These are phyloP conservation scores for Acanthacorydalis orientalis DNA, from an alignment of 2,888 invertebrate genomes.

Conservation along the genomic window DNA sequence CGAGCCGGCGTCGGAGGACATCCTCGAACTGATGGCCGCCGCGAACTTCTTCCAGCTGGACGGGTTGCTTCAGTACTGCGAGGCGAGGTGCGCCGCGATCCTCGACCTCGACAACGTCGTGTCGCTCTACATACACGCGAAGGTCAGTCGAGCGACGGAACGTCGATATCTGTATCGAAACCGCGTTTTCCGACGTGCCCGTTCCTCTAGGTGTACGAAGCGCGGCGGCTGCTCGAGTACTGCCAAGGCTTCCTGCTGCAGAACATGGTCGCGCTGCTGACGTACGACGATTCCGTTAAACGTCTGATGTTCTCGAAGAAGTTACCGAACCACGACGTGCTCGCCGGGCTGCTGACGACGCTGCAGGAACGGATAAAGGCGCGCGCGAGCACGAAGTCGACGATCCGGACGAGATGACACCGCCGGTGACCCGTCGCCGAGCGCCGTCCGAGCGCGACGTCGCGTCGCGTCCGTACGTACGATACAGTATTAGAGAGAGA, in stretches of 20 bases:
- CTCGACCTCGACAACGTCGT: conserved; percentile 79
- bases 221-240: conserved; percentile 69
- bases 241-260: conserved; percentile 81
- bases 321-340: conserved; percentile 75
- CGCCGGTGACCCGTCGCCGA: no score
- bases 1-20: conserved; percentile 62
- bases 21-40: conserved; percentile 77
- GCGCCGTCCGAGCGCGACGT: no score
- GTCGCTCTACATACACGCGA: conserved; percentile 84
- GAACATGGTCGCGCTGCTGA: conserved; percentile 86
- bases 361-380: conserved; percentile 67
- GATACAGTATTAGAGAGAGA: no score
- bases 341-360: conserved; percentile 63
- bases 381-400: conserved; percentile 21
- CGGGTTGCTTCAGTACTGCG: conserved; percentile 69
- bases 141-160: conserved; percentile 32
- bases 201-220: conserved; percentile 60
- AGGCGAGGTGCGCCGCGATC: conserved; percentile 67
- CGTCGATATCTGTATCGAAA: no score
- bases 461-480: no score
- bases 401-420: no score
- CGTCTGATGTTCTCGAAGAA: conserved; percentile 76
- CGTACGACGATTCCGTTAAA: conserved; percentile 81
- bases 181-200: no score
- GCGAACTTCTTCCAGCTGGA: conserved; percentile 84